Conservation (phyloP, 2,113 vertebrate species). For the Corydoras maculifer region DNA sequence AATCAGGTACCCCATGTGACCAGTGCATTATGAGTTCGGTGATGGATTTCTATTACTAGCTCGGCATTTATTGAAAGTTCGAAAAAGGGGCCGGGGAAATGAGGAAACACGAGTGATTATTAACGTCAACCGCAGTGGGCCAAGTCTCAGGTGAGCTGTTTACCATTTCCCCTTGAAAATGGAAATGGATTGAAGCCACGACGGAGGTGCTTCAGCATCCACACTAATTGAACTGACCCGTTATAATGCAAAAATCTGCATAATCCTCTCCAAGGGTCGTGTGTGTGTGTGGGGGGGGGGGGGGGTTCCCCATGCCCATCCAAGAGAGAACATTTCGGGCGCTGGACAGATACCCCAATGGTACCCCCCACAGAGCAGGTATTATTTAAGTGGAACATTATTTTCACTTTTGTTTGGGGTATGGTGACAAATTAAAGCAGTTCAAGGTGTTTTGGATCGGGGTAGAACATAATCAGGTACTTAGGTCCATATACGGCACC, state of each 20-base stretch:
- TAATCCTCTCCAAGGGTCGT: too few relatives aligned
- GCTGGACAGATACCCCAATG: too few relatives aligned
- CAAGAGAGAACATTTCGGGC: too few relatives aligned
- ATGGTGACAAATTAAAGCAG: too few relatives aligned
- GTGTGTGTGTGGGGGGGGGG: too few relatives aligned
- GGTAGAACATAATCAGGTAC: too few relatives aligned
- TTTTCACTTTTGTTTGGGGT: too few relatives aligned
- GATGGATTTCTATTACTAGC: slow-evolving; percentile 27
- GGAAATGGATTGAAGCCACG: slow-evolving; percentile 13
- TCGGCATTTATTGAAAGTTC: slow-evolving; percentile 32
- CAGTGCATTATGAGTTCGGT: slow-evolving; percentile 25
- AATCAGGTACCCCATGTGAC: slow-evolving; percentile 19
- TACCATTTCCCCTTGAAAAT: slow-evolving; percentile 23
- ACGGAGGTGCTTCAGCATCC: not conserved
- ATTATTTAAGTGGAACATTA: too few relatives aligned
- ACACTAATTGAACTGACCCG: slow-evolving; percentile 12
- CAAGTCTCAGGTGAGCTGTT: slow-evolving; percentile 17
- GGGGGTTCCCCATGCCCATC: too few relatives aligned
- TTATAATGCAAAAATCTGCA: slow-evolving; percentile 3
- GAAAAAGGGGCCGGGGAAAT: not conserved
- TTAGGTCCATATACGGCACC: too few relatives aligned
- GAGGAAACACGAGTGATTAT: slow-evolving; percentile 17
- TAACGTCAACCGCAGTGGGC: slow-evolving; percentile 21
- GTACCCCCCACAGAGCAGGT: too few relatives aligned
- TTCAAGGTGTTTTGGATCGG: too few relatives aligned